Evolutionary conservation across 2,113 vertebrate genomes (phyloP).

Genomic region (Toxotes chatareus): DNA sequence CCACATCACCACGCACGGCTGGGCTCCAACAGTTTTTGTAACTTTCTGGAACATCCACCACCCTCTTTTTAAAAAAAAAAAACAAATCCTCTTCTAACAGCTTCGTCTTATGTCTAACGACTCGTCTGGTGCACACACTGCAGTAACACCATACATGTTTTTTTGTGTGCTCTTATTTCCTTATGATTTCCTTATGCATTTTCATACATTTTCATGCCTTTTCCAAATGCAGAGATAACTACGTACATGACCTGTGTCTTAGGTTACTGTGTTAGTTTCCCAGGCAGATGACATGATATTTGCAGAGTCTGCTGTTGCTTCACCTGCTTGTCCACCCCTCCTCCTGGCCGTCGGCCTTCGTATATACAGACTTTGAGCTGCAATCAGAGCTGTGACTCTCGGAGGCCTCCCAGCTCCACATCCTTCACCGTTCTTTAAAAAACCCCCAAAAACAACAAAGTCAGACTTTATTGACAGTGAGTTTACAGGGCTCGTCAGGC

Average conservation of each 20-base stretch:
- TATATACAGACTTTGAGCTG: constrained; percentile 18
- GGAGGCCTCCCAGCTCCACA: constrained; percentile 37
- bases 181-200: too few species aligned
- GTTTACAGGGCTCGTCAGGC: constrained; percentile 74
- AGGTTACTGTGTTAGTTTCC: constrained; percentile 10
- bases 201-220: too few species aligned
- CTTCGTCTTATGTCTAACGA: too few species aligned
- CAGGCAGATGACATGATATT: constrained; percentile 59
- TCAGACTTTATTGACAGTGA: constrained; percentile 62
- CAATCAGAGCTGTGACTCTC: constrained; percentile 30
- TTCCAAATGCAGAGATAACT: constrained; percentile 2
- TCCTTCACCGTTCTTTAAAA: constrained; percentile 48
- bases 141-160: too few species aligned
- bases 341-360: neutral
- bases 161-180: too few species aligned
- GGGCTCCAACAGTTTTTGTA: too few species aligned
- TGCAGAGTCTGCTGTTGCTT: constrained; percentile 24
- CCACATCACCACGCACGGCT: too few species aligned
- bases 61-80: too few species aligned
- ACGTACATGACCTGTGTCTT: neutral
- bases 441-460: constrained; percentile 59
- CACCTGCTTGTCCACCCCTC: neutral
- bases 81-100: too few species aligned
- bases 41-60: too few species aligned
- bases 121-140: too few species aligned